Evolutionary conservation across 2,113 vertebrate species (phyloP).

Genomic region (Datnioides undecimradiatus): DNA sequence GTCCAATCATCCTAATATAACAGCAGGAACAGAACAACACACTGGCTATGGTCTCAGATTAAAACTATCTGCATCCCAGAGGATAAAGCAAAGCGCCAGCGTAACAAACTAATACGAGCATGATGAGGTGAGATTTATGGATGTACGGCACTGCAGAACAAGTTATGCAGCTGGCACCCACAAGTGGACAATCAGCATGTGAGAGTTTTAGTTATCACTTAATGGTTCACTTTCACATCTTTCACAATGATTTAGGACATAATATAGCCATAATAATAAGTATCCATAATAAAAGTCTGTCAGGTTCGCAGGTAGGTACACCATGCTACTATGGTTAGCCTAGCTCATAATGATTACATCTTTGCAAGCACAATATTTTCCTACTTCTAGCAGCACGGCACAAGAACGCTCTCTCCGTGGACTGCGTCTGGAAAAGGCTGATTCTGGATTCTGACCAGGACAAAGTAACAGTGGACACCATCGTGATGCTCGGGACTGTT

Average conservation of each 20-base stretch:
- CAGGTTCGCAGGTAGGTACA: not conserved
- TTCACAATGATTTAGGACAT: not conserved
- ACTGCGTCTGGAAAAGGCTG: not conserved
- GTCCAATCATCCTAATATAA: slow-evolving; percentile 82
- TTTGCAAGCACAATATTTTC: not conserved
- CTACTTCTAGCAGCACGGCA: not conserved
- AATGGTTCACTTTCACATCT: not conserved
- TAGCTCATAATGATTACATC: not conserved
- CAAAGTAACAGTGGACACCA: not conserved
- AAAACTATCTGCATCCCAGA: slow-evolving; percentile 68
- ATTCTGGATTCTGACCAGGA: not conserved
- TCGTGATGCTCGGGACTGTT: not conserved
- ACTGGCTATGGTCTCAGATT: slow-evolving; percentile 67
- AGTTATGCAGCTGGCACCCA: not conserved
- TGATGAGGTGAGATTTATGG: slow-evolving; percentile 44
- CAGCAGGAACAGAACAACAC: slow-evolving; percentile 77
- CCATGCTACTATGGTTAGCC: not conserved
- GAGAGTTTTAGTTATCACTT: not conserved
- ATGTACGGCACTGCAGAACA: slow-evolving; percentile 16
- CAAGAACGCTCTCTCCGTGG: not conserved
- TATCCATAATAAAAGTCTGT: not conserved
- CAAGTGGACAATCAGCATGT: not conserved
- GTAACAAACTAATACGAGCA: slow-evolving; percentile 46
- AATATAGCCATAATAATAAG: too few species aligned
- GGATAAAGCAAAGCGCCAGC: slow-evolving; percentile 47